phyloP scores from a whole-genome alignment of 2,113 vertebrate species.

The Suncus etruscus region DNA sequence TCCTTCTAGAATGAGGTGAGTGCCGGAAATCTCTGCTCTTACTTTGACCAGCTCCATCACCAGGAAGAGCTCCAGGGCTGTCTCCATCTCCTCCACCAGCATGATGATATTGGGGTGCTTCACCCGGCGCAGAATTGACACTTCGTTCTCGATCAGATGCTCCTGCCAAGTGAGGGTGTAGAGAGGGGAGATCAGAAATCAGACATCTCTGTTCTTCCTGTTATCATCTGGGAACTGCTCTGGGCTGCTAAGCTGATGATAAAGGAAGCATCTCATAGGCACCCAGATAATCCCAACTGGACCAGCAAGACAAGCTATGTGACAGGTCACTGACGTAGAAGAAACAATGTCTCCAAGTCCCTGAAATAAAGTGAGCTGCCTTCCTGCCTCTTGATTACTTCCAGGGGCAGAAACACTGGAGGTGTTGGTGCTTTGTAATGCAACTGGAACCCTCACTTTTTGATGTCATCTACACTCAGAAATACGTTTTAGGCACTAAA shows the following conservation, averaged over 20 bases:
- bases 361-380: accelerated
- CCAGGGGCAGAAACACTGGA: accelerated
- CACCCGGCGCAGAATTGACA: constrained; percentile 95
- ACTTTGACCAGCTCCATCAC: constrained; percentile 99
- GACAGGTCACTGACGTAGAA: background rate
- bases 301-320: background rate
- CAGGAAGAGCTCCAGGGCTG: constrained; percentile 93
- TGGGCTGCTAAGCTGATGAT: background rate
- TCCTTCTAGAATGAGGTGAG: background rate
- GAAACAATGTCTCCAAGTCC: background rate
- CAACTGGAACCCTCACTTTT: background rate
- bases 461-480: background rate
- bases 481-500: background rate
- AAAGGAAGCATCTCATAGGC: background rate
- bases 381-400: background rate
- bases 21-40: constrained; percentile 30
- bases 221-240: background rate
- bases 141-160: constrained; percentile 98
- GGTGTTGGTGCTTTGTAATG: background rate
- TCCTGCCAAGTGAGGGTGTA: constrained; percentile 87
- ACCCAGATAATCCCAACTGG: background rate
- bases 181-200: background rate
- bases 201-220: background rate
- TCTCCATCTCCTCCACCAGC: constrained; percentile 98
- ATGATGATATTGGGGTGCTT: constrained; percentile 99